Evolutionary conservation across 1,140 invertebrate species (phyloP), one percentile per base, ranked within the genome.

Genomic region (Chironomus striatipennis): DNA sequence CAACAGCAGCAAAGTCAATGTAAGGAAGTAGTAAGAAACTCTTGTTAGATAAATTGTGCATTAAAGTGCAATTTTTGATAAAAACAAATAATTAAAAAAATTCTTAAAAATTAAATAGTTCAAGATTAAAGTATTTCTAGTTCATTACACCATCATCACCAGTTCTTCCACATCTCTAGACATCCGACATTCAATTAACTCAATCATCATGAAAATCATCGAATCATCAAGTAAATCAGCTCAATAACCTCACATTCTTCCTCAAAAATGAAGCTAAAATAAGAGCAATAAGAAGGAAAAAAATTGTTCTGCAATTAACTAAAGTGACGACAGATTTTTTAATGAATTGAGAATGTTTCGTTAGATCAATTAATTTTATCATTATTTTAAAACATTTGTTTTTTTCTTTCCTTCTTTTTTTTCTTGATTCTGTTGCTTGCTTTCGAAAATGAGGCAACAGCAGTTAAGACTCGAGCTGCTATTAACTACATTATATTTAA

Each of bases 321-420:
- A 57, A 57, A 57, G 47, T 57, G 47, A 57, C 47, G 47, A 57
- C 47, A 57, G 47, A 57, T 57, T 57, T 57, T 57, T 57, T 57
- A 57, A 57, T 57, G 47, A 57, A 57, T 57, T 57, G 47, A 15
- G 47, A 57, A 57, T 57, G 47, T 57, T 34, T 57, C 47, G 47
- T 57, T 57, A 57, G 8, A 57, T 57, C 47, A 57, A 57, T 57
- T 57, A 57, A 57, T 57, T 57, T 57, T 57, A 57, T 57, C 47
- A 57, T 57, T 57, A 57, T 57, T 57, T 57, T 57, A n/a, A 57
- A 57, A 57, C 47, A 57, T 57, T 57, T 57, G 47, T 57, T 57
- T 57, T 57, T 57, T 15, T 57, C 12, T 57, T 15, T 57, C 47
- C 15, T 15, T 10, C 43, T 47, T 34, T 34, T 34, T 5, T 34